Conservation (phyloP, 2,113 vertebrate species). For the Callaeas wilsoni region DNA sequence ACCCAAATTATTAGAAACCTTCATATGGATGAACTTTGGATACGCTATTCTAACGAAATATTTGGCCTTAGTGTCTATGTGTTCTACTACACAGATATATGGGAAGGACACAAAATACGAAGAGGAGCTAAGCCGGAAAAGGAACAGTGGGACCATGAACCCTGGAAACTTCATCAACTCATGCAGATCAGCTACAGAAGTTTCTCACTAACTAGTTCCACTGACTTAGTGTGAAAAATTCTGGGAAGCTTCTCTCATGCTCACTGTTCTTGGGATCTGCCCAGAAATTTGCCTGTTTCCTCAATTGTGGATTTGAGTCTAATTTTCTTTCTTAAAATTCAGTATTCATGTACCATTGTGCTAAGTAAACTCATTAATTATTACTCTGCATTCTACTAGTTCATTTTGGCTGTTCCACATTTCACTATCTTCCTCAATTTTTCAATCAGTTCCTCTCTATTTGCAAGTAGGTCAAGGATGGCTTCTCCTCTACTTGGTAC, state of each 20-base stretch:
- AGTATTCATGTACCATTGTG: background rate
- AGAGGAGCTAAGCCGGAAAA: background rate
- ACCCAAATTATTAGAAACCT: background rate
- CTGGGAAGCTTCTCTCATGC: background rate
- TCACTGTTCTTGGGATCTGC: background rate
- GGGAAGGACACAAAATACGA: background rate
- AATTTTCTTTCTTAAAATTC: background rate
- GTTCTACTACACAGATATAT: background rate
- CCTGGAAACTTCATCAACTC: background rate
- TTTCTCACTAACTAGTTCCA: background rate
- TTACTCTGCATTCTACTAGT: background rate
- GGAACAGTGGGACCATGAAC: background rate
- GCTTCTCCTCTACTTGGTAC: background rate
- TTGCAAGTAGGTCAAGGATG: slow-evolving; percentile 14
- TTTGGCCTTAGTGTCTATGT: background rate
- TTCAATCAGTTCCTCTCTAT: background rate
- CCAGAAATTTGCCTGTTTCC: background rate
- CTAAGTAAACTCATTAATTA: background rate
- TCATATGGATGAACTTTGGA: background rate
- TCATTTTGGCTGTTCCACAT: background rate
- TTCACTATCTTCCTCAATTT: background rate
- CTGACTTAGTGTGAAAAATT: background rate
- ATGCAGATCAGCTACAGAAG: background rate
- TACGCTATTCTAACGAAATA: background rate
- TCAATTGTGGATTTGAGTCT: background rate